Evolutionary conservation across 2,113 vertebrate species (phyloP), one percentile per base, ranked within the genome.

Genomic region (Pontoporia blainvillei): DNA sequence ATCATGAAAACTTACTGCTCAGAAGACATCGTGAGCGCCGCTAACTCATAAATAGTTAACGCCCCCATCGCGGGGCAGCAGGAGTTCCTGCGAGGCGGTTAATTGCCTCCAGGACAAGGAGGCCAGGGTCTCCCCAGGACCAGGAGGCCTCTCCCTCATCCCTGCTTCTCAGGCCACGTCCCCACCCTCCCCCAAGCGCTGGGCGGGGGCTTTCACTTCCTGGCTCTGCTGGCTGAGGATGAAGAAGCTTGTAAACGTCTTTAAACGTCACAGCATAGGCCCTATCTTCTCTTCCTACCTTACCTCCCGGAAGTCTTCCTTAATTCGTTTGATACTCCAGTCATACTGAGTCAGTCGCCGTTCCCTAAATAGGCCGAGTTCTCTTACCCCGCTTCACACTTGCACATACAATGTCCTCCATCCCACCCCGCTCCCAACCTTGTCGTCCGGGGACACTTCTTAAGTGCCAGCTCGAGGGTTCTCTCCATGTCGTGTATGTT

Each of bases 1-100:
- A 94, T 98, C 98, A 96, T 97, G 98, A 98, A 99, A 98, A 98
- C 98, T 89, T 97, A 95, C 92, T 61, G 81, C 99, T 99, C 90
- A 0, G 96, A 94, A 97, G 97, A 97, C n/a, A 46, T 49, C 18
- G 97, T 97, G 98, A 99, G 98, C 97, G 98, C 98, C 95, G 98
- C 99, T 98, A 98, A 99, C 98, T 99, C 99, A 98, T 99, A 99
- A 99, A 99, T 99, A 99, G 99, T 99, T 99, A 99, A 99, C 98
- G 98, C 96, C 99, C 71, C 69, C 34, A 11, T 59, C 0, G 1
- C 15, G 5, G 76, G 97, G 96, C 69, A 92, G 95, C 97, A 87
- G 39, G 98, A 96, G 98, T 96, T 97, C 96, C 98, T 98, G 98
- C 99, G 98, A 99, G 99, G 99, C 76, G 96, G 99, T 98, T 98